Conservation (phyloP, 2,113 vertebrate species). For the Apodemus speciosus region DNA sequence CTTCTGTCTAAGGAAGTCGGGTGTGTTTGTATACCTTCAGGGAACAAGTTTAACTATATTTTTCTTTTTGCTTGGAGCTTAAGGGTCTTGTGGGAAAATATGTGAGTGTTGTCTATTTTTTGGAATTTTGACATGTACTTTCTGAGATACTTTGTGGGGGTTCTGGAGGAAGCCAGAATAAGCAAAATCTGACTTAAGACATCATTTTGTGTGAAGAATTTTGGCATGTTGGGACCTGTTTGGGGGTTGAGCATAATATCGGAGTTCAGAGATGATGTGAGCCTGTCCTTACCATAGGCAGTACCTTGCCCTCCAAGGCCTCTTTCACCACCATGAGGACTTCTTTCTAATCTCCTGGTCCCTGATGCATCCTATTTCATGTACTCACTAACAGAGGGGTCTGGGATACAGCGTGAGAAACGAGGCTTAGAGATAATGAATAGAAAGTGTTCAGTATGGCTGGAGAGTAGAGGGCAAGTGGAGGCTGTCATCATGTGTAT, state of each 20-base stretch:
- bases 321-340: background rate
- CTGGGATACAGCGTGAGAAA: background rate
- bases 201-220: constrained; percentile 36
- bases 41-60: background rate
- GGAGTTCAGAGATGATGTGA: background rate
- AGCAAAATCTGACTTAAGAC: background rate
- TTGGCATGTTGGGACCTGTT: background rate
- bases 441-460: background rate
- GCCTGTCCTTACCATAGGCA: background rate
- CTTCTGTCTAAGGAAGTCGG: background rate
- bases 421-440: background rate
- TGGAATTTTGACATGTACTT: constrained; percentile 5
- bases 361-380: background rate
- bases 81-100: background rate
- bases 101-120: background rate
- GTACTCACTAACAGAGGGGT: background rate
- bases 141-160: background rate
- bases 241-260: background rate
- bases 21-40: background rate
- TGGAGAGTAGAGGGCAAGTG: background rate
- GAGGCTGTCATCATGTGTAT: background rate
- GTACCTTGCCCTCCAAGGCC: background rate
- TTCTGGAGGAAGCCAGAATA: constrained; percentile 5
- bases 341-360: background rate
- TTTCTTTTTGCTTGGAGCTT: constrained; percentile 38